phyloP scores from a whole-genome alignment of 1,140 invertebrate genomes.

The Acromyrmex echinatior region DNA sequence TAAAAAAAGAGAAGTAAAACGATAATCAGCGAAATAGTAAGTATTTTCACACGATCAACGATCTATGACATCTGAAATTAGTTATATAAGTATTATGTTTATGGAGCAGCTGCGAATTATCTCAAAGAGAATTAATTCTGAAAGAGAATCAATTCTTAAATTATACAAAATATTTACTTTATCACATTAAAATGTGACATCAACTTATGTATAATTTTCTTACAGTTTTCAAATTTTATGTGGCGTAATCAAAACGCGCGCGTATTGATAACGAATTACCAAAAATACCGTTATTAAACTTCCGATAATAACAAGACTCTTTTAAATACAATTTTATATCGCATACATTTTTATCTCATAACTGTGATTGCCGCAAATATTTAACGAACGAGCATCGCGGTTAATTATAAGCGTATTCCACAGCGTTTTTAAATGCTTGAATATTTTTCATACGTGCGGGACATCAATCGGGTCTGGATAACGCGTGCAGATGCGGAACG shows the following conservation, averaged over 20 bases:
- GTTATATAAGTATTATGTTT: constrained; percentile 1
- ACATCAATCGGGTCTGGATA: constrained; percentile 65
- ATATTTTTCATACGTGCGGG: constrained; percentile 67
- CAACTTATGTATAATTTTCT: neutral
- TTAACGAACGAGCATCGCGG: constrained; percentile 49
- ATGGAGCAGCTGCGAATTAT: constrained; percentile 3
- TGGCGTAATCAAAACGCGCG: neutral
- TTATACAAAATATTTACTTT: neutral
- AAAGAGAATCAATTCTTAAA: constrained; percentile 3
- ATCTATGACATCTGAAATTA: neutral
- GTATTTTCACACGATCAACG: neutral
- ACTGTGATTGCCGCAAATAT: constrained; percentile 51
- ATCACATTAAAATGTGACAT: constrained; percentile 3
- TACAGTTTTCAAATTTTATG: constrained; percentile 8
- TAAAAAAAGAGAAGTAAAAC: neutral
- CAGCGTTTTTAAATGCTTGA: constrained; percentile 57
- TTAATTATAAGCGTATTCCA: constrained; percentile 60
- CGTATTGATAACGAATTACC: constrained; percentile 22
- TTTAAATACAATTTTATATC: constrained; percentile 45
- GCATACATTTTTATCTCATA: constrained; percentile 40
- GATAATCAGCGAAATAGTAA: neutral
- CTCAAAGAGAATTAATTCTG: neutral
- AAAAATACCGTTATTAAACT: constrained; percentile 40
- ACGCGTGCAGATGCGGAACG: constrained; percentile 48
- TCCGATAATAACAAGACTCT: constrained; percentile 38